These are phyloP conservation scores for Lamellibrachia satsuma DNA, from an alignment of 2,888 invertebrate genomes.

Conservation along the genomic window DNA sequence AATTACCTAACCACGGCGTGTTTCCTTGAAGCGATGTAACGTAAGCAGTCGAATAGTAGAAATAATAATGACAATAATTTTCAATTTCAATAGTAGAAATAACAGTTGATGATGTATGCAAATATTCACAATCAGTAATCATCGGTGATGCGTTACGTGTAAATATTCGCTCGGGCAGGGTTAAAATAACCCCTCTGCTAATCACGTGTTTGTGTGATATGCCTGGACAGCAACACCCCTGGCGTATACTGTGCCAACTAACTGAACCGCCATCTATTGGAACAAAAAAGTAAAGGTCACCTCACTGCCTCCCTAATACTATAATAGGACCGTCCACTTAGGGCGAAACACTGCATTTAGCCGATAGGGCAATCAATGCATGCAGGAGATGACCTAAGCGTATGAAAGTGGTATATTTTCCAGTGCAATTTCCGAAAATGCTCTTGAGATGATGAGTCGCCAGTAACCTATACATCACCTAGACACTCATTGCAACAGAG, in stretches of 20 bases:
- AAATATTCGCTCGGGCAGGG: not conserved
- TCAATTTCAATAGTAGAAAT: not conserved
- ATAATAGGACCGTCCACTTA: not conserved
- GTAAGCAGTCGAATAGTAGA: not conserved
- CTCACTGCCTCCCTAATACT: not conserved
- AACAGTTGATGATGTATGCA: not conserved
- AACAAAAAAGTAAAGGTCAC: not conserved
- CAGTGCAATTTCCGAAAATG: not conserved
- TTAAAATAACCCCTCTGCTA: not conserved
- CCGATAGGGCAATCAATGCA: not conserved
- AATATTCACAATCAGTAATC: slow-evolving; percentile 12
- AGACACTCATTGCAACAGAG: not conserved
- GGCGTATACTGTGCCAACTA: not conserved
- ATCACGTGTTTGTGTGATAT: not conserved
- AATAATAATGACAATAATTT: not conserved
- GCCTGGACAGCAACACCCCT: not conserved
- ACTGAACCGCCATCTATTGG: not conserved
- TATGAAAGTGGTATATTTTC: not conserved
- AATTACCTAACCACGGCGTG: not conserved
- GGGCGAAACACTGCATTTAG: not conserved
- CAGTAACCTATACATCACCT: not conserved
- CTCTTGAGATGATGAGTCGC: not conserved
- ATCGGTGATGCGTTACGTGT: not conserved
- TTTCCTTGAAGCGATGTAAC: not conserved
- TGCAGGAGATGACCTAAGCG: not conserved